Conservation (phyloP, 2,888 invertebrate genomes). For the Gandaritis pyraliata region DNA sequence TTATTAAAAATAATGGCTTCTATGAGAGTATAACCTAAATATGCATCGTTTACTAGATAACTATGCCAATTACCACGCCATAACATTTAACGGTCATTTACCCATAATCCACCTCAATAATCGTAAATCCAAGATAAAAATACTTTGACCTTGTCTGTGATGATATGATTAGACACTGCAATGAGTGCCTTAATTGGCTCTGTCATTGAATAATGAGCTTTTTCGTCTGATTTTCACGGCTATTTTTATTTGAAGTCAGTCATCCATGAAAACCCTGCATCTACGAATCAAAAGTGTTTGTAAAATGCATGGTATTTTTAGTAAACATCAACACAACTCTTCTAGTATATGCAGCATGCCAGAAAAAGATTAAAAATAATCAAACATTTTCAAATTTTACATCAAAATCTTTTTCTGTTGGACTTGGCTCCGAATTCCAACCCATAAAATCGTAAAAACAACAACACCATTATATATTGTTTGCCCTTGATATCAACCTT, state of each 20-base stretch:
- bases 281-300: no score
- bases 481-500: conserved; percentile 26
- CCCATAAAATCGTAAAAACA: conserved; percentile 10
- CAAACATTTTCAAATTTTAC: not conserved
- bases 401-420: not conserved
- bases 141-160: not conserved
- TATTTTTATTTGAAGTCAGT: conserved; percentile 9
- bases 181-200: not conserved
- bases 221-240: conserved; percentile 2
- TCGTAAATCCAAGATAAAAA: not conserved
- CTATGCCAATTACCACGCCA: not conserved
- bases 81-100: not conserved
- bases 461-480: conserved; percentile 16
- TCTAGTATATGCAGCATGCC: no score
- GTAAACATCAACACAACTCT: no score
- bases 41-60: no score
- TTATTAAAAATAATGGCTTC: no score
- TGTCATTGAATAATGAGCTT: conserved; percentile 5
- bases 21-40: no score
- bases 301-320: no score
- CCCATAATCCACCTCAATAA: not conserved
- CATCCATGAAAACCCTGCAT: conserved; percentile 6
- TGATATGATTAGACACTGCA: conserved; percentile 14
- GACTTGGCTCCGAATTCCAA: not conserved
- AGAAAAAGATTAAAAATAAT: no score